These are phyloP conservation scores for Lophius piscatorius DNA, from an alignment of 2,113 vertebrate species.

Conservation along the genomic window DNA sequence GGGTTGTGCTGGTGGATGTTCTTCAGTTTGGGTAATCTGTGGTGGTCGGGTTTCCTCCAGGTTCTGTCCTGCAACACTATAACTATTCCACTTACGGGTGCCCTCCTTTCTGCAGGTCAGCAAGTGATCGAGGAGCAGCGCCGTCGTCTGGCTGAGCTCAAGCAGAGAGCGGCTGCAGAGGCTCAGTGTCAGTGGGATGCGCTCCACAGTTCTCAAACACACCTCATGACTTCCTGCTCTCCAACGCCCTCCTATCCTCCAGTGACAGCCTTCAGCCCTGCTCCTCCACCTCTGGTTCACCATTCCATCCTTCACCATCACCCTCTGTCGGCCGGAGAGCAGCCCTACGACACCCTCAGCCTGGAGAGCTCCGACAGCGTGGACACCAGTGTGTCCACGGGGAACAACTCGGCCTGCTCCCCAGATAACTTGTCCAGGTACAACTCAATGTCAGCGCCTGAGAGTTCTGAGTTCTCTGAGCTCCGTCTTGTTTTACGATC, in stretches of 20 bases:
- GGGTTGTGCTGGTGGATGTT: background rate
- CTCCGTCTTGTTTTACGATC: no score
- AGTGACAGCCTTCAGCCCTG: slow-evolving; percentile 42
- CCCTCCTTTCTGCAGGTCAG: slow-evolving; percentile 81
- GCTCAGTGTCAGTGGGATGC: slow-evolving; percentile 97
- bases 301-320: slow-evolving; percentile 94
- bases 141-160: slow-evolving; percentile 91
- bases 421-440: slow-evolving; percentile 88
- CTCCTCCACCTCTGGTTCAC: slow-evolving; percentile 75
- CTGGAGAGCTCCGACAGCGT: slow-evolving; percentile 98
- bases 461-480: no score
- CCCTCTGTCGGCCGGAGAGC: slow-evolving; percentile 80
- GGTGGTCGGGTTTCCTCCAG: background rate
- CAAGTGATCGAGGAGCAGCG: slow-evolving; percentile 97
- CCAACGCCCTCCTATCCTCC: slow-evolving; percentile 59
- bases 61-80: background rate
- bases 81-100: background rate
- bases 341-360: slow-evolving; percentile 93
- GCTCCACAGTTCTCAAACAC: slow-evolving; percentile 82
- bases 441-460: no score
- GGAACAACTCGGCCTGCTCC: slow-evolving; percentile 92
- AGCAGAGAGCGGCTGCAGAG: slow-evolving; percentile 90
- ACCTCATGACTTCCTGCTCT: slow-evolving; percentile 59
- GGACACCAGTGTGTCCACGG: slow-evolving; percentile 93
- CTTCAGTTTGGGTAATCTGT: background rate